phyloP scores from a whole-genome alignment of 2,797 vertebrate genomes.

The Clarias platycephalus region DNA sequence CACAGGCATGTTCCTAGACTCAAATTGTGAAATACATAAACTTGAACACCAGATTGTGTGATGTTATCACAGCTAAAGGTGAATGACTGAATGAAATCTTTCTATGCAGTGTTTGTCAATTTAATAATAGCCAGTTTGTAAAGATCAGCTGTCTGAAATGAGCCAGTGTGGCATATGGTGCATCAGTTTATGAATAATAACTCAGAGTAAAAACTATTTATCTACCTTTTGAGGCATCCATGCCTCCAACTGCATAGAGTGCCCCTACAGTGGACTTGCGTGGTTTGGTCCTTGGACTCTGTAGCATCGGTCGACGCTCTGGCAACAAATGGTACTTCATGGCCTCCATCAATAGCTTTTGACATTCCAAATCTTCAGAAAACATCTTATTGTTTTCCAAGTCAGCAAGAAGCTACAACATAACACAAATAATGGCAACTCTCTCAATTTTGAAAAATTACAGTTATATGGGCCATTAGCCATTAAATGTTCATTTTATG shows the following conservation, averaged over 20 bases:
- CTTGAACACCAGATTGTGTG: too few relatives aligned
- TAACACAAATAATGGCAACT: constrained; percentile 18
- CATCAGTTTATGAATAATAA: neutral
- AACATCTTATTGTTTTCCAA: constrained; percentile 97
- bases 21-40: too few relatives aligned
- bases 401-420: constrained; percentile 87
- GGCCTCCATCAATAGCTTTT: constrained; percentile 96
- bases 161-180: neutral
- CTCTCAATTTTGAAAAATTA: neutral
- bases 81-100: too few relatives aligned
- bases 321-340: constrained; percentile 98
- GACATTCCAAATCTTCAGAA: constrained; percentile 91
- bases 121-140: neutral
- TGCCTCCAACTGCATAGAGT: constrained; percentile 94
- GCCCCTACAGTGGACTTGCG: constrained; percentile 96
- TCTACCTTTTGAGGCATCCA: constrained; percentile 92
- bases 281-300: constrained; percentile 94
- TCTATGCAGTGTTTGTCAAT: neutral
- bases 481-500: neutral
- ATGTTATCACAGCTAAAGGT: too few relatives aligned
- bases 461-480: neutral
- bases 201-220: neutral
- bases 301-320: constrained; percentile 91
- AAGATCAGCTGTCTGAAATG: neutral
- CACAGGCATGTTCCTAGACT: too few relatives aligned